Conservation (phyloP, 2,888 invertebrate genomes). For the Lepidocyrtinus sp. region DNA sequence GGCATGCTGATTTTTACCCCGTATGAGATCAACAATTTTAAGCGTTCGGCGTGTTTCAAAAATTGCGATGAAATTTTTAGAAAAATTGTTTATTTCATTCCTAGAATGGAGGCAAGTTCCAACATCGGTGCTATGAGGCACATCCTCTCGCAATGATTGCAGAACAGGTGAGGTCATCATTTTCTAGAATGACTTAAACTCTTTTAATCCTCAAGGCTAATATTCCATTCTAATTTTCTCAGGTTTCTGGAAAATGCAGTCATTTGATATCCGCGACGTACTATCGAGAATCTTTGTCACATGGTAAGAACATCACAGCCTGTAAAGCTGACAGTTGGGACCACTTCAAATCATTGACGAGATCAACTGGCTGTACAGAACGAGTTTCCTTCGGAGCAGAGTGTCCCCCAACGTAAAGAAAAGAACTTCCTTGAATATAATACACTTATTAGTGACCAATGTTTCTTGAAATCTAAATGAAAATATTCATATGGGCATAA, state of each 20-base stretch:
- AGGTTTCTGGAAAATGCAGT: conserved; percentile 61
- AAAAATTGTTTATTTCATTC: too few species aligned
- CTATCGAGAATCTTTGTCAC: conserved; percentile 59
- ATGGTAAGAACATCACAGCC: conserved; percentile 59
- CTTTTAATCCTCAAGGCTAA: neutral
- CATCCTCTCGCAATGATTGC: conserved; percentile 56
- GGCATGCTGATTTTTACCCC: conserved; percentile 61
- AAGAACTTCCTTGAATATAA: conserved; percentile 20
- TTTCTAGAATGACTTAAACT: neutral
- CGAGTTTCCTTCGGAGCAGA: conserved; percentile 60
- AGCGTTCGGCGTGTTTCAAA: too few species aligned
- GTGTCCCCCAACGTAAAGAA: conserved; percentile 54
- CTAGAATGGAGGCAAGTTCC: conserved; percentile 61
- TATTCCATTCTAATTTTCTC: neutral
- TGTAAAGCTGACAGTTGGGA: conserved; percentile 62
- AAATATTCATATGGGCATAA: neutral
- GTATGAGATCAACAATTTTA: conserved; percentile 3
- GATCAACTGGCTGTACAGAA: conserved; percentile 57
- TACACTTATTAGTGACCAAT: too few species aligned
- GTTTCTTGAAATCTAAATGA: too few species aligned
- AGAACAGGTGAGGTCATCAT: conserved; percentile 46
- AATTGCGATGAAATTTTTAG: too few species aligned
- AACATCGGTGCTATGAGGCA: conserved; percentile 56
- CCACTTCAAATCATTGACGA: conserved; percentile 55
- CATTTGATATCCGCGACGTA: conserved; percentile 61